Evolutionary conservation across 64 coral and sea anemone genomes (phyloP).

Genomic region (Dendrophyllia cribrosa): DNA sequence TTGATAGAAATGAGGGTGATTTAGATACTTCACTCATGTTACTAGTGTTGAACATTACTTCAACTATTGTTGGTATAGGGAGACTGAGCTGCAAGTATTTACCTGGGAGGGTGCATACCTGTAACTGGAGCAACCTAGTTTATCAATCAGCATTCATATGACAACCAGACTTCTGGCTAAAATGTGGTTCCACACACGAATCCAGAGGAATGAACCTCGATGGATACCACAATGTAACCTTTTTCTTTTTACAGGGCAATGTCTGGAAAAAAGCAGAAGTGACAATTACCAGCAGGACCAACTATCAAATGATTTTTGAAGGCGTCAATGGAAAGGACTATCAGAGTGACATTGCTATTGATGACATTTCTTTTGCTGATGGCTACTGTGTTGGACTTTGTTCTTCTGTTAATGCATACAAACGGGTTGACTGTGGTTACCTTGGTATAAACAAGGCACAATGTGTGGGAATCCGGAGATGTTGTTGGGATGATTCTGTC

Average conservation of each 20-base stretch:
- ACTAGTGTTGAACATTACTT: no score
- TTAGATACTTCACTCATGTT: no score
- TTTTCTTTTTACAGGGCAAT: conserved; percentile 67
- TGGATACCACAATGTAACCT: neutral
- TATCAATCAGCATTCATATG: no score
- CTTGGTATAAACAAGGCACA: conserved; percentile 70
- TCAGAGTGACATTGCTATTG: conserved; percentile 89
- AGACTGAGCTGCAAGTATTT: no score
- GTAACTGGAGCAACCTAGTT: no score
- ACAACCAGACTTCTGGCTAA: no score
- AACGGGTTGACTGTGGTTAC: conserved; percentile 87
- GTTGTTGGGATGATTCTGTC: conserved; percentile 90
- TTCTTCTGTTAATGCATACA: conserved; percentile 76
- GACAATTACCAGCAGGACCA: conserved; percentile 55
- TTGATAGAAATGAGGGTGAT: no score
- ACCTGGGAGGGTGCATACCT: no score
- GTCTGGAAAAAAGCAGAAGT: conserved; percentile 94
- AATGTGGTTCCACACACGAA: no score
- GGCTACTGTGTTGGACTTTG: conserved; percentile 92
- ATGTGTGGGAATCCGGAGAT: conserved; percentile 78
- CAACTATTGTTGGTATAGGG: no score
- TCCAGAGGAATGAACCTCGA: neutral
- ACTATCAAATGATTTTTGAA: conserved; percentile 85
- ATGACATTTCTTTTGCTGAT: conserved; percentile 81
- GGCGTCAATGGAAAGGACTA: conserved; percentile 87